phyloP scores from a whole-genome alignment of 2,797 vertebrate genomes.

The Ceyx erithaca region DNA sequence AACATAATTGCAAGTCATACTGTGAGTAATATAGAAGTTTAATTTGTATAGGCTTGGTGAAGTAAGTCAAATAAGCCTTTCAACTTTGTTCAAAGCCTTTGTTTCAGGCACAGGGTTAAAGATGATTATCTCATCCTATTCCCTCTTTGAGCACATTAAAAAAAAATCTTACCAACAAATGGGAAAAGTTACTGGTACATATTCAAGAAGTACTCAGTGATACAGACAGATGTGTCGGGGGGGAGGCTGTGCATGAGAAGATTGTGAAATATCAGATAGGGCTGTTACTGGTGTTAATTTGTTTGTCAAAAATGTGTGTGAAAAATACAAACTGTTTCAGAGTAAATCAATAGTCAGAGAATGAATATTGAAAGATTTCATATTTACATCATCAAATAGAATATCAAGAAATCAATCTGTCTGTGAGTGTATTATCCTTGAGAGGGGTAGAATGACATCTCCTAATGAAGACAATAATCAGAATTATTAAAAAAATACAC shows the following conservation, averaged over 20 bases:
- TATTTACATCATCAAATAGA: background rate
- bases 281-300: background rate
- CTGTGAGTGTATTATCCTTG: background rate
- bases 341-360: background rate
- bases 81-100: constrained; percentile 36
- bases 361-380: background rate
- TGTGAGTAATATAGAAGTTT: constrained; percentile 57
- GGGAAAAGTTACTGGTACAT: background rate
- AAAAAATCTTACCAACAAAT: background rate
- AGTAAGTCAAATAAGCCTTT: constrained; percentile 52
- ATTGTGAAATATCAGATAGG: background rate
- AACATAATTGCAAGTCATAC: constrained; percentile 61
- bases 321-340: background rate
- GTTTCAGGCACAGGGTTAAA: background rate
- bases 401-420: background rate
- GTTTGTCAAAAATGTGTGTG: background rate
- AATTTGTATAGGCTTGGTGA: constrained; percentile 55
- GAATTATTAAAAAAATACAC: background rate
- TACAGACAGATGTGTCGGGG: background rate
- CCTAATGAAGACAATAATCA: background rate
- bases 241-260: background rate
- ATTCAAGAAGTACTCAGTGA: background rate
- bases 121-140: background rate
- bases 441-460: background rate
- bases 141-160: background rate